phyloP scores from a whole-genome alignment of 2,888 invertebrate species.

The Eupithecia exiguata region DNA sequence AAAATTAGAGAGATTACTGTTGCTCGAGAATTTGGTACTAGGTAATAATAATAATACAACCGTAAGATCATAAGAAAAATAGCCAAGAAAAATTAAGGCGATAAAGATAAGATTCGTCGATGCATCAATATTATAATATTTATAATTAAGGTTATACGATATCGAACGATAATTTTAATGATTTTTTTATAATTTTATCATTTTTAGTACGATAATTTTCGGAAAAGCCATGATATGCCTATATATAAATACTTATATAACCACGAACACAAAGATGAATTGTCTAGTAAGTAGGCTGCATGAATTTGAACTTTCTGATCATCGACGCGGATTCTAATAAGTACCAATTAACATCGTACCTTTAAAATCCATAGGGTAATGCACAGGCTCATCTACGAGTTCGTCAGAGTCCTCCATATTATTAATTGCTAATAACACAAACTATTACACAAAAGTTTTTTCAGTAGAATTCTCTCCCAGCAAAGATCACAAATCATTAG shows the following conservation, averaged over 20 bases:
- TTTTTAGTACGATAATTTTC: background rate
- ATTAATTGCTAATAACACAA: background rate
- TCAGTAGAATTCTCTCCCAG: background rate
- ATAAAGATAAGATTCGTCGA: background rate
- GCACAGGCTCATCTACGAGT: background rate
- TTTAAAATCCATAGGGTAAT: constrained; percentile 9
- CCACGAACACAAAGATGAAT: background rate
- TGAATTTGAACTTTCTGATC: background rate
- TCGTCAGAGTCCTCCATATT: constrained; percentile 25
- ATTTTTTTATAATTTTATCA: background rate
- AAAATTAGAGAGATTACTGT: background rate
- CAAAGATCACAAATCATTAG: background rate
- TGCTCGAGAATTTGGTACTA: background rate
- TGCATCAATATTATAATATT: too few species aligned
- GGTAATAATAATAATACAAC: background rate
- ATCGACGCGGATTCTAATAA: background rate
- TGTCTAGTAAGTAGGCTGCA: background rate
- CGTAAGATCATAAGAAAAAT: background rate
- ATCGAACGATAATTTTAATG: too few species aligned
- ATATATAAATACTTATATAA: too few species aligned
- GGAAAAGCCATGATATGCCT: background rate
- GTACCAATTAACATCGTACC: background rate
- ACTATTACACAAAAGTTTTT: background rate
- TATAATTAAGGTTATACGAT: too few species aligned
- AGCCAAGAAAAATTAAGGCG: background rate